Conservation (phyloP, 2,888 invertebrate species). For the Eurytoma adleriae region DNA sequence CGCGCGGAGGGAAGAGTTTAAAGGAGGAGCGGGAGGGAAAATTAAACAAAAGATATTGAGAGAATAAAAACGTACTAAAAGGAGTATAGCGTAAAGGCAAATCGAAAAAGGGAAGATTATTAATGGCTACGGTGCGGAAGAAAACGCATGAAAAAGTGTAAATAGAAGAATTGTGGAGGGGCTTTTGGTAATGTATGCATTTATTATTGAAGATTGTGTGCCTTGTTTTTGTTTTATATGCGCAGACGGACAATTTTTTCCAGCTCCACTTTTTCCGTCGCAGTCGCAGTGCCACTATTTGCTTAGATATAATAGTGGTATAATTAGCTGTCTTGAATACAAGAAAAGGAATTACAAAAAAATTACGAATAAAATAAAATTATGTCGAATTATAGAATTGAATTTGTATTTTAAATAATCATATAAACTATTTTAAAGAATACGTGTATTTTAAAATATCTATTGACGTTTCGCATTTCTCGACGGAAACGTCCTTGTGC, state of each 20-base stretch:
- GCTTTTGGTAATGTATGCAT: constrained; percentile 4
- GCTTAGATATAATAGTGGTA: background rate
- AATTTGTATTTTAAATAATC: no score
- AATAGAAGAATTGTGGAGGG: background rate
- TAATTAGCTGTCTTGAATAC: background rate
- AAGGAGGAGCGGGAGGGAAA: constrained; percentile 21
- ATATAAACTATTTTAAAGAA: no score
- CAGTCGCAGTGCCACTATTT: background rate
- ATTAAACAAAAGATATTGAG: constrained; percentile 35
- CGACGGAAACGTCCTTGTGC: no score
- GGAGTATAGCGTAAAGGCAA: background rate
- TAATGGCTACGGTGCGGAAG: constrained; percentile 1
- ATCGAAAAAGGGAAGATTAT: background rate
- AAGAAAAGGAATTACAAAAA: no score
- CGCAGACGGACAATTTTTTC: background rate
- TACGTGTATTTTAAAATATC: no score
- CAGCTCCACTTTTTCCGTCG: background rate
- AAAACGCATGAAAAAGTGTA: background rate
- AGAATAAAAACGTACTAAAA: constrained; percentile 13
- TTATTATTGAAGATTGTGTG: background rate
- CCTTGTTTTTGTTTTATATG: background rate
- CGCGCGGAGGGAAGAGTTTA: background rate
- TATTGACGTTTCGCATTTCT: no score
- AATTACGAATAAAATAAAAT: no score
- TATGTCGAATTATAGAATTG: no score